phyloP scores from a whole-genome alignment of 2,888 invertebrate genomes.

The Eristalis intricaria region DNA sequence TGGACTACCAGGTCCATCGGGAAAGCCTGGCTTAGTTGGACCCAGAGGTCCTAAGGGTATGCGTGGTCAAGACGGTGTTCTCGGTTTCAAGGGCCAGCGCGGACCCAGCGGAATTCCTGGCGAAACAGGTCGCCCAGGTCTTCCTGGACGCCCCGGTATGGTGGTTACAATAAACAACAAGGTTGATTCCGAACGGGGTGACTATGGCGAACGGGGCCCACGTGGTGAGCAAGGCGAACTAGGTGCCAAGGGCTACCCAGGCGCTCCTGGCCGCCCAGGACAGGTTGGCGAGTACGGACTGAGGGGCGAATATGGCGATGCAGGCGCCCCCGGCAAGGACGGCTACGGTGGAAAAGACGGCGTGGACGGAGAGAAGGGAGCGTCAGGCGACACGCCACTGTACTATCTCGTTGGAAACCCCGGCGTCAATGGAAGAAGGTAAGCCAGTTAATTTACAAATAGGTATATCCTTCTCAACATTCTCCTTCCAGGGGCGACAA shows the following conservation, averaged over 20 bases:
- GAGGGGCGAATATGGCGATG: slow-evolving; percentile 78
- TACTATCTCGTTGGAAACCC: slow-evolving; percentile 77
- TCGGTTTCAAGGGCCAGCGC: slow-evolving; percentile 82
- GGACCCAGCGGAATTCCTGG: slow-evolving; percentile 84
- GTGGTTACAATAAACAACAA: slow-evolving; percentile 57
- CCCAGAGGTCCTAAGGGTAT: slow-evolving; percentile 80
- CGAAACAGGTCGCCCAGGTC: slow-evolving; percentile 78
- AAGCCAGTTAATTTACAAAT: slow-evolving; percentile 64
- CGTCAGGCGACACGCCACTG: slow-evolving; percentile 77
- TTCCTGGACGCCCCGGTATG: slow-evolving; percentile 80
- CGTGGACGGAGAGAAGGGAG: slow-evolving; percentile 83
- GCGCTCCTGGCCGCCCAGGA: slow-evolving; percentile 78
- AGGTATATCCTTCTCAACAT: background rate
- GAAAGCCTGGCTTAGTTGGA: slow-evolving; percentile 79
- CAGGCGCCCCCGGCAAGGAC: slow-evolving; percentile 79
- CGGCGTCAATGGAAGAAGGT: slow-evolving; percentile 77
- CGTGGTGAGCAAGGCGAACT: slow-evolving; percentile 77
- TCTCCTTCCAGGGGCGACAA: slow-evolving; percentile 79
- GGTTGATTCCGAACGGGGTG: slow-evolving; percentile 76
- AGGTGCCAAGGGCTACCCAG: slow-evolving; percentile 77
- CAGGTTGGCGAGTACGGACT: slow-evolving; percentile 77
- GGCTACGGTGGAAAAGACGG: slow-evolving; percentile 82
- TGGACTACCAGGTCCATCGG: slow-evolving; percentile 77
- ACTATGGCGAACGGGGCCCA: slow-evolving; percentile 79
- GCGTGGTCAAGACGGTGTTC: slow-evolving; percentile 80